phyloP scores from a whole-genome alignment of 2,797 vertebrate genomes.

The Gastrophryne carolinensis region DNA sequence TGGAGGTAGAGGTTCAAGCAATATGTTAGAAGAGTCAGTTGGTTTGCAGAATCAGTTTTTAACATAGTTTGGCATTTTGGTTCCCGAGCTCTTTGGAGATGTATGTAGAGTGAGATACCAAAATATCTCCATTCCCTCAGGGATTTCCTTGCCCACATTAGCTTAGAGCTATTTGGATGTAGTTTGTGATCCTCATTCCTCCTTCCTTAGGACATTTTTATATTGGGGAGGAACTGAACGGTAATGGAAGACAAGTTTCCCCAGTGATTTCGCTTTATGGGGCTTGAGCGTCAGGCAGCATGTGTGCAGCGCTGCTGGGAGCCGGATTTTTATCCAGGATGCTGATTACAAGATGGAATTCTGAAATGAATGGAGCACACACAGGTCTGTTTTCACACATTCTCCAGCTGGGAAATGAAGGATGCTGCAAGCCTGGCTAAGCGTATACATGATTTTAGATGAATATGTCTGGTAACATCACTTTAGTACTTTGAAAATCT shows the following conservation, averaged over 20 bases:
- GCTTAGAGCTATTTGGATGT: constrained; percentile 28
- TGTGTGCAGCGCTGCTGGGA: constrained; percentile 36
- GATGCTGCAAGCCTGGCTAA: constrained; percentile 1
- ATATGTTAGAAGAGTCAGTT: constrained; percentile 48
- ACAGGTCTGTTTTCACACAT: constrained; percentile 38
- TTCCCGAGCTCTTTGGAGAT: constrained; percentile 35
- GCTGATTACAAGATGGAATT: constrained; percentile 39
- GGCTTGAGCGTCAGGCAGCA: constrained; percentile 24
- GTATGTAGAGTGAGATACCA: constrained; percentile 47
- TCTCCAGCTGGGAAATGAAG: constrained; percentile 35
- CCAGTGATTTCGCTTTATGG: constrained; percentile 13
- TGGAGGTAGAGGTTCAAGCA: constrained; percentile 43
- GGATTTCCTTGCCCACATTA: constrained; percentile 31
- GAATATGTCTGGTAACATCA: background rate
- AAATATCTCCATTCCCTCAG: constrained; percentile 39
- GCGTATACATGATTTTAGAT: background rate
- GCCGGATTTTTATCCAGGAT: constrained; percentile 27
- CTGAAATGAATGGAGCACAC: constrained; percentile 31
- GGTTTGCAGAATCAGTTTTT: constrained; percentile 44
- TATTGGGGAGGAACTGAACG: constrained; percentile 29
- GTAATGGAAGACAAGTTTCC: constrained; percentile 19
- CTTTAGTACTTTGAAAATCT: no score
- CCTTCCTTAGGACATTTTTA: constrained; percentile 33
- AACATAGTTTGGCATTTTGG: constrained; percentile 32
- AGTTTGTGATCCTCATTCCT: constrained; percentile 19